Conservation (phyloP, 2,888 invertebrate species). For the Caenorhabditis japonica region DNA sequence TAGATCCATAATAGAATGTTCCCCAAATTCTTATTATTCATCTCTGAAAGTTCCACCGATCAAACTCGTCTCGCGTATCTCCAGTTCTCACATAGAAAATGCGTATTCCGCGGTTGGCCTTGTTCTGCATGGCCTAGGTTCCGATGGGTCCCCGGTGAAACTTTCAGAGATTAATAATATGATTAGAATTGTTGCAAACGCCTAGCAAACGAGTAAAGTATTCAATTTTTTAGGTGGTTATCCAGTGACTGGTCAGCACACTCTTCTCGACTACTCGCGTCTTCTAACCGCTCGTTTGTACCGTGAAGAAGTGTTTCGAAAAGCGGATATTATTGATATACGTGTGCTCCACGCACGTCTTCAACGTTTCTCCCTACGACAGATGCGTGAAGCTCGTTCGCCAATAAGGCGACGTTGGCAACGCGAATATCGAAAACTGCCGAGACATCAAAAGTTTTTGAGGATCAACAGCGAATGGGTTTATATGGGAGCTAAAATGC, state of each 20-base stretch:
- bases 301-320: constrained; percentile 1
- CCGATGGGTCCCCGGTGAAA: no score
- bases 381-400: constrained; percentile 1
- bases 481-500: constrained; percentile 1
- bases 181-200: no score
- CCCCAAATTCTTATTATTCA: no score
- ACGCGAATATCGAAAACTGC: background rate
- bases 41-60: no score
- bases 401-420: background rate
- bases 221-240: background rate
- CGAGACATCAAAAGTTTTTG: constrained; percentile 6
- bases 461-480: constrained; percentile 9
- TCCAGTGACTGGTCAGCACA: constrained; percentile 12
- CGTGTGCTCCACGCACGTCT: background rate
- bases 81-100: no score
- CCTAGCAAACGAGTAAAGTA: no score
- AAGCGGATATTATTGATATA: background rate
- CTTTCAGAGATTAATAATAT: no score
- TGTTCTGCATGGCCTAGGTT: no score
- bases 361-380: constrained; percentile 6
- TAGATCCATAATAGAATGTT: no score
- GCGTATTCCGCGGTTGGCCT: no score
- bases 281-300: background rate
- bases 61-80: no score
- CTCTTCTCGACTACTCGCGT: constrained; percentile 17